A percentile compares a stretch with the other conserved stretches of the same genome.
Evolutionary conservation across 2,888 invertebrate genomes (phyloP).

Genomic region (Tipula unca): DNA sequence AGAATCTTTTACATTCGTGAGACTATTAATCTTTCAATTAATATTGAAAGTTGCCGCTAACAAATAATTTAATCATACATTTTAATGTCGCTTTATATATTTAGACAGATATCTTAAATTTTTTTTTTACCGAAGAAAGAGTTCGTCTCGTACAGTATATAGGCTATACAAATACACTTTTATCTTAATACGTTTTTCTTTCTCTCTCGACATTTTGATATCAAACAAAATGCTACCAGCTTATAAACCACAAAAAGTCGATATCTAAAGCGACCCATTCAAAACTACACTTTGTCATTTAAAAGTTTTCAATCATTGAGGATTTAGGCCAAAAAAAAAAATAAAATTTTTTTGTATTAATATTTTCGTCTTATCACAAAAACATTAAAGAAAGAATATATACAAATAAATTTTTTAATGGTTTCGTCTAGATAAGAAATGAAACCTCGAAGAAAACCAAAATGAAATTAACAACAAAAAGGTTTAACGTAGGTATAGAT

Average conservation of each 20-base stretch:
- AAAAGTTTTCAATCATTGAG: not conserved
- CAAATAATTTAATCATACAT: not conserved
- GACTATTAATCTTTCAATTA: not conserved
- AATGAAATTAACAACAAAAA: not conserved
- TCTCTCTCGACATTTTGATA: not conserved
- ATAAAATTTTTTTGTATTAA: not conserved
- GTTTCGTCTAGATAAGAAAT: not conserved
- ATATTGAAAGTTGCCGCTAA: not conserved
- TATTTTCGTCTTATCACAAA: not conserved
- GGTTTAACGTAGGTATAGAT: not conserved
- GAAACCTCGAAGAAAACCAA: not conserved
- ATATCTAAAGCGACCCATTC: not conserved
- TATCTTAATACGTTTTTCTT: not conserved
- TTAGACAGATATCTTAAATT: not conserved
- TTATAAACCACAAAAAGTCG: not conserved
- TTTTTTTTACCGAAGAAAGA: not conserved
- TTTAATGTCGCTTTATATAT: not conserved
- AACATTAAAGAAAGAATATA: slow-evolving; percentile 14
- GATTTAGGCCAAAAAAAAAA: too few relatives aligned
- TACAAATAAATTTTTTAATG: not conserved
- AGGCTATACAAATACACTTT: too few relatives aligned
- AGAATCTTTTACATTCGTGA: not conserved
- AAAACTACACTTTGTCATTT: slow-evolving; percentile 8
- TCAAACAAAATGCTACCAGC: not conserved
- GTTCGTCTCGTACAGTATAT: not conserved